phyloP scores from a whole-genome alignment of 2,797 vertebrate genomes.

The Corythornis leucogaster region DNA sequence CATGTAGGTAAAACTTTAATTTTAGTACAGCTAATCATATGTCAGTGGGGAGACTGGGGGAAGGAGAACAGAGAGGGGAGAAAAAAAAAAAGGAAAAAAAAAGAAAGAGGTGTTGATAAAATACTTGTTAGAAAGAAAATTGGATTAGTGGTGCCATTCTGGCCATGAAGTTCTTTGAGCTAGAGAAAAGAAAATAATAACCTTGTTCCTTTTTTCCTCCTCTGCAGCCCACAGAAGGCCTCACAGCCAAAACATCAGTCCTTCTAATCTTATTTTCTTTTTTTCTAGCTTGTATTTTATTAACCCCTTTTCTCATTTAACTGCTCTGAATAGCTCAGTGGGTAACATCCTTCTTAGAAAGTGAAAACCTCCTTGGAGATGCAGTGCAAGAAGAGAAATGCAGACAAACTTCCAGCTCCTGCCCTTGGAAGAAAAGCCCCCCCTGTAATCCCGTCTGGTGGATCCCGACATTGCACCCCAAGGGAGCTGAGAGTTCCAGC shows the following conservation, averaged over 20 bases:
- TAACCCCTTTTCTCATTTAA: slow-evolving; percentile 82
- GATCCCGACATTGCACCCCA: slow-evolving; percentile 26
- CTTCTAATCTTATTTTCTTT: slow-evolving; percentile 79
- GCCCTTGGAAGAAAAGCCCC: slow-evolving; percentile 61
- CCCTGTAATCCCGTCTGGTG: slow-evolving; percentile 73
- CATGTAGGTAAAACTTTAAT: neutral
- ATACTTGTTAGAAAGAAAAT: slow-evolving; percentile 73
- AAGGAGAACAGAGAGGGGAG: neutral
- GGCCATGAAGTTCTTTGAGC: slow-evolving; percentile 71
- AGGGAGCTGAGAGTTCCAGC: slow-evolving; percentile 29
- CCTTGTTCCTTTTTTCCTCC: slow-evolving; percentile 65
- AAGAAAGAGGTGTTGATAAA: slow-evolving; percentile 64
- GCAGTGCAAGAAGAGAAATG: slow-evolving; percentile 64
- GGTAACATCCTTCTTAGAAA: slow-evolving; percentile 79
- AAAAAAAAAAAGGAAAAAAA: neutral
- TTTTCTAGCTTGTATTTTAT: slow-evolving; percentile 76
- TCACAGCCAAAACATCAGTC: slow-evolving; percentile 71
- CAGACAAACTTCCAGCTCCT: slow-evolving; percentile 63
- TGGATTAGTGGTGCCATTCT: slow-evolving; percentile 76
- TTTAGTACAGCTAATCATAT: neutral
- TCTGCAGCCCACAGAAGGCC: slow-evolving; percentile 64
- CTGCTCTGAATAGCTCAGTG: slow-evolving; percentile 80
- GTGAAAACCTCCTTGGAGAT: slow-evolving; percentile 77
- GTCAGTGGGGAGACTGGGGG: neutral
- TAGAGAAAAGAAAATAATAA: slow-evolving; percentile 68